A percentile compares a stretch with the other conserved stretches of the same genome.
These are phyloP conservation scores for Aramus guarauna DNA, from an alignment of 2,113 vertebrate species.

Conservation along the genomic window DNA sequence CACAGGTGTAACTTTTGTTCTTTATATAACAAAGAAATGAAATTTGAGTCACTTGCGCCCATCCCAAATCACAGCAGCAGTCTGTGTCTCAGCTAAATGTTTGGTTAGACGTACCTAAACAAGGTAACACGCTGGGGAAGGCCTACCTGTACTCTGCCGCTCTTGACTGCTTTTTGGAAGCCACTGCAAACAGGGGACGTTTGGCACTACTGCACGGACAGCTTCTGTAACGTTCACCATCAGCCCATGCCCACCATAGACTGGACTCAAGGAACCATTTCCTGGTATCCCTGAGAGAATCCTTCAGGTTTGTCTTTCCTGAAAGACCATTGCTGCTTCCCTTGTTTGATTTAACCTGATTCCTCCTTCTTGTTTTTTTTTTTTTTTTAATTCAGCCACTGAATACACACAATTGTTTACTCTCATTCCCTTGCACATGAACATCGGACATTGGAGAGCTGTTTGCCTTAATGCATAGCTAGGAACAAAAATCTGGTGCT, in stretches of 20 bases:
- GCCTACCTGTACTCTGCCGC: not conserved
- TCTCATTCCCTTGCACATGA: not conserved
- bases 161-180: not conserved
- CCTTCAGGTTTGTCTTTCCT: not conserved
- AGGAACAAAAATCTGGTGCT: not conserved
- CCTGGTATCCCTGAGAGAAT: not conserved
- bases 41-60: not conserved
- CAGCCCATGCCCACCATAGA: not conserved
- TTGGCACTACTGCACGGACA: not conserved
- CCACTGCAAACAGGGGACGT: not conserved
- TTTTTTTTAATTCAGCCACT: not conserved
- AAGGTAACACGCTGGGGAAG: not conserved
- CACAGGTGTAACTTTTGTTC: not conserved
- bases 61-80: not conserved
- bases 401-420: not conserved
- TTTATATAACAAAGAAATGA: not conserved
- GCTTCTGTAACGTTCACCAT: not conserved
- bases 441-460: not conserved
- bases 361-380: not conserved
- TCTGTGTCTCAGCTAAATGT: rapidly evolving
- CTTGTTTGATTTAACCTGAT: not conserved
- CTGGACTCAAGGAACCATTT: not conserved
- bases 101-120: not conserved
- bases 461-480: not conserved
- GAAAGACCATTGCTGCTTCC: not conserved